phyloP scores from a whole-genome alignment of 2,888 invertebrate genomes.

The Metopia argyrocephala region DNA sequence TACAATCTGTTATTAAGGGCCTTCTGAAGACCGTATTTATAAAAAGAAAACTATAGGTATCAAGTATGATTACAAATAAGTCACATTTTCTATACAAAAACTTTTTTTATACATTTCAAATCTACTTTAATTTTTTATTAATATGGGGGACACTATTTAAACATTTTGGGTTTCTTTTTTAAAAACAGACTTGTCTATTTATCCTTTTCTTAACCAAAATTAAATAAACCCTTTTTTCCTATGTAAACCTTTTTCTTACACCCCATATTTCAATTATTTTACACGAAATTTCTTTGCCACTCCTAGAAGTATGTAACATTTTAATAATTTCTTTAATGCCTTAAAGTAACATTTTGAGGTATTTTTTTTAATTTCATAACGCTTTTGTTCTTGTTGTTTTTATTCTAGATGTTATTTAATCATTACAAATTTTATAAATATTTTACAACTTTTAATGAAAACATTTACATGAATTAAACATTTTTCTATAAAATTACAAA shows the following conservation, averaged over 20 bases:
- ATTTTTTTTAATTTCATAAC: neutral
- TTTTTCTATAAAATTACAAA: neutral
- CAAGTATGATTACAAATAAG: too few relatives aligned
- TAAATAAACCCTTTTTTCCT: too few relatives aligned
- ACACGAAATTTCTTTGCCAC: neutral
- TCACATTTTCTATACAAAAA: too few relatives aligned
- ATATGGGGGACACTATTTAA: too few relatives aligned
- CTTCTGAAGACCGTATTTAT: too few relatives aligned
- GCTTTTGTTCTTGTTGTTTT: neutral
- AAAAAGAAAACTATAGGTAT: too few relatives aligned
- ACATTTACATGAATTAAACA: neutral
- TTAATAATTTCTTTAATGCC: slow-evolving; percentile 11
- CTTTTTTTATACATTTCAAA: too few relatives aligned
- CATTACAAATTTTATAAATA: slow-evolving; percentile 8
- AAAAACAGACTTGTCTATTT: too few relatives aligned
- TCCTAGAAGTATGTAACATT: slow-evolving; percentile 32
- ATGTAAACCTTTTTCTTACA: neutral
- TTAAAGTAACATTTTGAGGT: slow-evolving; percentile 10
- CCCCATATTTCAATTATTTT: neutral
- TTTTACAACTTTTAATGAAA: slow-evolving; percentile 1
- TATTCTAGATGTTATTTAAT: neutral
- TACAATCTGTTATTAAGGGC: too few relatives aligned
- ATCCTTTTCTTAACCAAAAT: too few relatives aligned
- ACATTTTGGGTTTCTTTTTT: too few relatives aligned
- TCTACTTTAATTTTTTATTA: too few relatives aligned